Conservation (phyloP, 23 tunicate genomes). For the Phallusia fumigata region DNA sequence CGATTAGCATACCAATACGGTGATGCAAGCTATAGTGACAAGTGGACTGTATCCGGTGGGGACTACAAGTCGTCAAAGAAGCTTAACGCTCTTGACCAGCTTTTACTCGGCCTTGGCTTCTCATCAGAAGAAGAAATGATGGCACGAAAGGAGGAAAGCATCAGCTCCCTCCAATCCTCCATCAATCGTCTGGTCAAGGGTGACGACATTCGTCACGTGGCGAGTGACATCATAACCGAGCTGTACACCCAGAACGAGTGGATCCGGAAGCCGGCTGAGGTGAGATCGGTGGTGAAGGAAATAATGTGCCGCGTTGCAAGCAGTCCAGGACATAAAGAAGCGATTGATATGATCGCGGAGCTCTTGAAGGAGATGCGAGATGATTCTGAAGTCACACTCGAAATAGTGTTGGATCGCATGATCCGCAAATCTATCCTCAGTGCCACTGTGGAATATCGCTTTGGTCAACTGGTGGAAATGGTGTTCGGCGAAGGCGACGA, state of each 20-base stretch:
- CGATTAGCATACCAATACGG: too few relatives aligned
- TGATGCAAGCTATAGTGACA: neutral
- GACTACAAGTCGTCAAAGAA: neutral
- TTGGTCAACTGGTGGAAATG: constrained; percentile 7
- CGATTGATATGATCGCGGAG: constrained; percentile 16
- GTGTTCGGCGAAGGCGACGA: constrained; percentile 11
- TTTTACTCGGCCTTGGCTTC: constrained; percentile 8
- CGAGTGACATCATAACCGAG: neutral
- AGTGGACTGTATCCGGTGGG: neutral
- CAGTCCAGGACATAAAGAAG: neutral
- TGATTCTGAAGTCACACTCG: neutral
- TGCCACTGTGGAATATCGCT: neutral
- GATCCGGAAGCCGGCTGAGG: constrained; percentile 5
- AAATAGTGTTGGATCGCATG: neutral
- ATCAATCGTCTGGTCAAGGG: neutral
- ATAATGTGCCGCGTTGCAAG: neutral
- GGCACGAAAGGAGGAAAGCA: neutral
- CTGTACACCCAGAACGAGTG: constrained; percentile 13
- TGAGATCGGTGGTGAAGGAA: constrained; percentile 14
- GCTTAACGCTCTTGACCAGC: constrained; percentile 1
- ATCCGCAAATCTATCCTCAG: constrained; percentile 2
- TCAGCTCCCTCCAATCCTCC: neutral
- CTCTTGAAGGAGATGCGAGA: neutral
- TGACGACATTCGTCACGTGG: constrained; percentile 20
- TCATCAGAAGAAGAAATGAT: neutral